These are phyloP conservation scores for Hassar affinis DNA, from an alignment of 2,113 vertebrate species.

Conservation along the genomic window DNA sequence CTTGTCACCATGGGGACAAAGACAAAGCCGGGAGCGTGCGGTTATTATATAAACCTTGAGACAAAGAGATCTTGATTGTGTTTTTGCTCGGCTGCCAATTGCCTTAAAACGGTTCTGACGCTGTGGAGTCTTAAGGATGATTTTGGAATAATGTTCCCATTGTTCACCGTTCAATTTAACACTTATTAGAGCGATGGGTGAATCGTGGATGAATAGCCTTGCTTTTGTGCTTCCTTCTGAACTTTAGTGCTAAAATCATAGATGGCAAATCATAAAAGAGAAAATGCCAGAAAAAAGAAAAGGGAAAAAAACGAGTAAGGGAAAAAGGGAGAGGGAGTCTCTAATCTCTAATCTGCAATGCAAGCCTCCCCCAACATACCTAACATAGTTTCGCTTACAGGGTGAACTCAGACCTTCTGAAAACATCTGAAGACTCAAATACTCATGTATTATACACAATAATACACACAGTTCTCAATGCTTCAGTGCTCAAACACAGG, in stretches of 20 bases:
- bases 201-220: background rate
- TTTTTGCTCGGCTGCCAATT: background rate
- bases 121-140: background rate
- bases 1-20: conserved; percentile 65
- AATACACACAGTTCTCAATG: background rate
- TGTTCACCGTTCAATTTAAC: conserved; percentile 14
- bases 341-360: conserved; percentile 67
- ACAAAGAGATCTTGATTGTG: conserved; percentile 3
- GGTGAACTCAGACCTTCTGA: conserved; percentile 12
- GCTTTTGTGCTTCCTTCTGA: conserved; percentile 23
- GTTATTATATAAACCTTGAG: conserved; percentile 49
- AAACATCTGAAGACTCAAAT: background rate
- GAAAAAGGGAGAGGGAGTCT: conserved; percentile 35
- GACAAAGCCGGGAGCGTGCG: conserved; percentile 55
- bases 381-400: conserved; percentile 67
- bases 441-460: background rate
- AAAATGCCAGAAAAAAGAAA: background rate
- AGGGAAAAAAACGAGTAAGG: background rate
- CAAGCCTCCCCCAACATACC: conserved; percentile 72
- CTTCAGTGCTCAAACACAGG: background rate
- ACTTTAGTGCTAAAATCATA: conserved; percentile 22
- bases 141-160: background rate
- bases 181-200: conserved; percentile 15
- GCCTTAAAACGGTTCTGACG: background rate
- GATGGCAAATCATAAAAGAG: conserved; percentile 36